phyloP scores from a whole-genome alignment of 2,888 invertebrate species.

The Rhagium mordax region DNA sequence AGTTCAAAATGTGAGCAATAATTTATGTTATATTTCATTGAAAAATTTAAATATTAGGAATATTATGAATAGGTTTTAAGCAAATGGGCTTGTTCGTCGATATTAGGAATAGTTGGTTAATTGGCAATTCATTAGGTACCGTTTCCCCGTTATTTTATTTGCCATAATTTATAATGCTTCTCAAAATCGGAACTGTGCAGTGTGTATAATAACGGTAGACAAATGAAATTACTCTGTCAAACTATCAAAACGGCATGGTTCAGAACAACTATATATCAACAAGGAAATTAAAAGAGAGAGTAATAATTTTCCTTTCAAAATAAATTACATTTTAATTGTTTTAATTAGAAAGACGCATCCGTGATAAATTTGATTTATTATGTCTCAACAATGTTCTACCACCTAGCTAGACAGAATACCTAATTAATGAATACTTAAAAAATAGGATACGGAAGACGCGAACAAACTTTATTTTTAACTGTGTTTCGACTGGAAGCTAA shows the following conservation, averaged over 20 bases:
- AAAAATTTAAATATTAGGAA: no score
- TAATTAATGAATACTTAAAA: neutral
- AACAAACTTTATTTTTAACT: neutral
- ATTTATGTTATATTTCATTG: no score
- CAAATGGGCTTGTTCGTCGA: no score
- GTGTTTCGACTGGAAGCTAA: neutral
- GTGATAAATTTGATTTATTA: constrained; percentile 35
- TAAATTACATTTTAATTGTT: constrained; percentile 17
- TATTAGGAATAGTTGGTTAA: no score
- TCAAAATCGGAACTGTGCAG: no score
- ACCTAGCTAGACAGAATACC: neutral
- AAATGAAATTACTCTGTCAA: neutral
- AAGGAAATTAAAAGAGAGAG: neutral
- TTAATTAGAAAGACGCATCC: constrained; percentile 20
- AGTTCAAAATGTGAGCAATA: no score
- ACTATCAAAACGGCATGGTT: neutral
- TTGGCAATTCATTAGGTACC: no score
- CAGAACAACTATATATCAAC: neutral
- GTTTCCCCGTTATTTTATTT: no score
- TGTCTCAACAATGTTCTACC: neutral
- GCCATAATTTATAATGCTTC: neutral
- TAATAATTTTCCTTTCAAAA: constrained; percentile 21
- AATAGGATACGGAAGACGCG: neutral
- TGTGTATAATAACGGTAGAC: neutral
- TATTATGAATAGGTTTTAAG: no score